Percentiles rank a stretch among this genome's conserved stretches.
Conservation (phyloP, 2,113 vertebrate genomes). For the Guaruba guarouba region DNA sequence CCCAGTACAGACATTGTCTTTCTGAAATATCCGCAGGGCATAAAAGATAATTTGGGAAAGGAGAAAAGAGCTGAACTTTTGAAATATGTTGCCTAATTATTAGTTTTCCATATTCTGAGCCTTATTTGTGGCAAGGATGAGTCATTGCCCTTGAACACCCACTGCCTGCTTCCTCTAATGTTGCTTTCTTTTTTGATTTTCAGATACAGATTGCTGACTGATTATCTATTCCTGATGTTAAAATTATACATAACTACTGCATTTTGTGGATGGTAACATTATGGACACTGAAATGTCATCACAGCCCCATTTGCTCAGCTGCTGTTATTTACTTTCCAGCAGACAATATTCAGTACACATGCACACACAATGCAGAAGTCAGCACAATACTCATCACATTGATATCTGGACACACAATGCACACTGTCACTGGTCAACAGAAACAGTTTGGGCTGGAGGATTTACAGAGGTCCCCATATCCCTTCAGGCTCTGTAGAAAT, state of each 20-base stretch:
- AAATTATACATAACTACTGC: constrained; percentile 49
- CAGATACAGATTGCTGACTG: background rate
- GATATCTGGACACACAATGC: background rate
- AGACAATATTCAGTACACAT: background rate
- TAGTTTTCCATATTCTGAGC: constrained; percentile 21
- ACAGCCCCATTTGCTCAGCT: constrained; percentile 50
- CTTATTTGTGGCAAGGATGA: constrained; percentile 33
- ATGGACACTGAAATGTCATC: constrained; percentile 47
- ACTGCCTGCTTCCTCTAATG: constrained; percentile 46
- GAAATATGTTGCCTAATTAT: constrained; percentile 44
- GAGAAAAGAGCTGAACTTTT: constrained; percentile 13
- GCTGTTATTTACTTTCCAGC: constrained; percentile 51
- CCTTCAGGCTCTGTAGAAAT: background rate
- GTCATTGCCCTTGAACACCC: constrained; percentile 55
- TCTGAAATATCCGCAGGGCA: background rate
- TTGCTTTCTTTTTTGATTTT: constrained; percentile 36
- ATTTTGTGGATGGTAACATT: constrained; percentile 40
- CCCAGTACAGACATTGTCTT: background rate
- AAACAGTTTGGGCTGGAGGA: background rate
- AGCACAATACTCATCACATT: constrained; percentile 41
- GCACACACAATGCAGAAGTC: constrained; percentile 28
- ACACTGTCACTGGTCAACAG: background rate
- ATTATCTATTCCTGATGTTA: constrained; percentile 25
- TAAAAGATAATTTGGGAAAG: constrained; percentile 17
- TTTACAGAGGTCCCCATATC: constrained; percentile 14